Evolutionary conservation across 1,140 invertebrate species (phyloP), one percentile per base, ranked within the genome.

Genomic region (Wiebesia pumilae): DNA sequence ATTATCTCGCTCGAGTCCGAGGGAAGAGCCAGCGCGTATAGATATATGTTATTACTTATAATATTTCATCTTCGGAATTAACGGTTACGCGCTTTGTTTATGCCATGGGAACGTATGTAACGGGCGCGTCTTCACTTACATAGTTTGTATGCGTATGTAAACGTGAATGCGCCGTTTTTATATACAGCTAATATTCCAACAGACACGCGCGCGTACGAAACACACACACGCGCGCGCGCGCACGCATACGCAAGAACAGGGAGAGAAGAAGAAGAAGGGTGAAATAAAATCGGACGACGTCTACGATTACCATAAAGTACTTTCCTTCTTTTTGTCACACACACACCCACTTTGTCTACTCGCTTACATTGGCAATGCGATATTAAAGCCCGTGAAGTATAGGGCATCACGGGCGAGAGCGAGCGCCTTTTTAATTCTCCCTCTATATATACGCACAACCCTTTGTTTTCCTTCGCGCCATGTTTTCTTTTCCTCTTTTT

Each of bases 11-110:
- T 85, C 88, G 87, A 83, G 87, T 73, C 83, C 69, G 69, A 82
- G 30, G 83, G 67, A 90, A 71, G 65, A 82, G 78, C 30, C 51
- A 47, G 40, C 43, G 30, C 88, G 86, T 92, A 92, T 92, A 92
- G 90, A 92, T 93, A 93, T 93, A 93, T 93, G 93, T 94, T 94
- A 94, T 94, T 94, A 94, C 93, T 94, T 94, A 94, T 94, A 94
- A 94, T 94, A 94, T 94, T 94, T 94, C 93, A 94, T 94, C 93
- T 93, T 91, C 91, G 91, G 93, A 94, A 94, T 94, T 93, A 92
- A 90, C 91, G 93, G 93, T 94, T 94, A 91, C 91, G 91, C 90
- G 69, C 81, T 94, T 94, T 94, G 93, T 94, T 94, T 94, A 94
- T 94, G 93, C 93, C 92, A 94, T 93, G 92, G 91, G 93, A 94